Conservation (phyloP, 1,140 invertebrate species). For the Ostrea edulis region DNA sequence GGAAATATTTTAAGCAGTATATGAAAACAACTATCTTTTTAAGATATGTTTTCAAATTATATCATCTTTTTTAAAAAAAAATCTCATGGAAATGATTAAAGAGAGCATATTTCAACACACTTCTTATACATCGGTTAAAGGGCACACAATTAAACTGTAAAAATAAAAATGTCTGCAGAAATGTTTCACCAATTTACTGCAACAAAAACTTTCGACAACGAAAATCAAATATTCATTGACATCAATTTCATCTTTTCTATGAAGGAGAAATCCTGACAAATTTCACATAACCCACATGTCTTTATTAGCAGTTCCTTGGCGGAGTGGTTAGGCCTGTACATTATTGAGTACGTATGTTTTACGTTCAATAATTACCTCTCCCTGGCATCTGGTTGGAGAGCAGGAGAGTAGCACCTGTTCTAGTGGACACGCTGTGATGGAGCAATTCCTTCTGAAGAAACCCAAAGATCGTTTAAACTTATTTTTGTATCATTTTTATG, state of each 20-base stretch:
- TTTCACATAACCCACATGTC: conserved; percentile 30
- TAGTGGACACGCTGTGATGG: conserved; percentile 6
- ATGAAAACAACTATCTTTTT: too few relatives aligned
- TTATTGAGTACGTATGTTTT: neutral
- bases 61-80: too few relatives aligned
- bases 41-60: too few relatives aligned
- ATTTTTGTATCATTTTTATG: conserved; percentile 21
- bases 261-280: conserved; percentile 7
- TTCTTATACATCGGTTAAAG: too few relatives aligned
- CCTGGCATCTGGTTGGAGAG: conserved; percentile 30
- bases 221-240: neutral
- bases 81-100: too few relatives aligned
- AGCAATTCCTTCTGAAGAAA: conserved; percentile 14
- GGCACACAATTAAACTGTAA: neutral
- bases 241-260: conserved; percentile 9
- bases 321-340: neutral
- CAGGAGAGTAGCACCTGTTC: neutral
- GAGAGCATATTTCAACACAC: too few relatives aligned
- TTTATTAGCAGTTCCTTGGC: conserved; percentile 12
- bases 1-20: too few relatives aligned
- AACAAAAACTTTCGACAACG: neutral
- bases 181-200: neutral
- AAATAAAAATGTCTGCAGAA: neutral
- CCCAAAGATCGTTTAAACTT: neutral
- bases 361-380: conserved; percentile 32